A percentile compares a stretch with the other conserved stretches of the same genome.
Conservation (phyloP, 2,797 vertebrate genomes). For the Rhinatrema bivittatum region DNA sequence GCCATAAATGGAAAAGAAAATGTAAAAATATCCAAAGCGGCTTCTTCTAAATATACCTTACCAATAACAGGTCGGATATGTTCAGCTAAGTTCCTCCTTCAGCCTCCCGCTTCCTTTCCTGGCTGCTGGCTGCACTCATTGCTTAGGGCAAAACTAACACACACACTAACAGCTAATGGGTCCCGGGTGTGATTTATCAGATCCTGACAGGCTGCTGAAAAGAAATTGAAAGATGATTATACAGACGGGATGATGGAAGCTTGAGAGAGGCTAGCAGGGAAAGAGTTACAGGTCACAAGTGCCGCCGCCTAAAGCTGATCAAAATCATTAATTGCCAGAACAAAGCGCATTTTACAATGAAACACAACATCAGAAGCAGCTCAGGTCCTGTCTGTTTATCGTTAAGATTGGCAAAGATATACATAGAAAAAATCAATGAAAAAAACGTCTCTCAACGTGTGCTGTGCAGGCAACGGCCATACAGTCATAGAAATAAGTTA, state of each 20-base stretch:
- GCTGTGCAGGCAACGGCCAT: too few relatives aligned
- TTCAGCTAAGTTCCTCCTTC: neutral
- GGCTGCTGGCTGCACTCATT: too few relatives aligned
- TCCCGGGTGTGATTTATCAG: neutral
- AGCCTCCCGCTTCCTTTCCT: neutral
- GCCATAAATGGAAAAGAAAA: too few relatives aligned
- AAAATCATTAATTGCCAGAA: neutral
- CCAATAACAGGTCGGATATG: too few relatives aligned
- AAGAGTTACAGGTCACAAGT: neutral
- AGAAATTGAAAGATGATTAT: neutral
- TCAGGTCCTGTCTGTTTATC: rapidly evolving
- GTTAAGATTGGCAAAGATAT: too few relatives aligned
- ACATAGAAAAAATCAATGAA: too few relatives aligned
- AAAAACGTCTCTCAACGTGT: too few relatives aligned
- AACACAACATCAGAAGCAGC: neutral
- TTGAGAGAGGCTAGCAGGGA: rapidly evolving
- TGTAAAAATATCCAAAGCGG: too few relatives aligned
- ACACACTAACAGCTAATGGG: neutral
- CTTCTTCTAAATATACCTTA: too few relatives aligned
- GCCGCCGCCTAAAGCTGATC: neutral
- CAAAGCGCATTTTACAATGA: neutral
- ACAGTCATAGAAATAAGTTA: too few relatives aligned
- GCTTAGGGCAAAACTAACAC: neutral
- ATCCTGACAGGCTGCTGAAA: slow-evolving; percentile 1
- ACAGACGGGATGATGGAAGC: neutral